These are phyloP conservation scores for Myotis pilosus DNA, from an alignment of 2,797 vertebrate genomes.

Conservation along the genomic window DNA sequence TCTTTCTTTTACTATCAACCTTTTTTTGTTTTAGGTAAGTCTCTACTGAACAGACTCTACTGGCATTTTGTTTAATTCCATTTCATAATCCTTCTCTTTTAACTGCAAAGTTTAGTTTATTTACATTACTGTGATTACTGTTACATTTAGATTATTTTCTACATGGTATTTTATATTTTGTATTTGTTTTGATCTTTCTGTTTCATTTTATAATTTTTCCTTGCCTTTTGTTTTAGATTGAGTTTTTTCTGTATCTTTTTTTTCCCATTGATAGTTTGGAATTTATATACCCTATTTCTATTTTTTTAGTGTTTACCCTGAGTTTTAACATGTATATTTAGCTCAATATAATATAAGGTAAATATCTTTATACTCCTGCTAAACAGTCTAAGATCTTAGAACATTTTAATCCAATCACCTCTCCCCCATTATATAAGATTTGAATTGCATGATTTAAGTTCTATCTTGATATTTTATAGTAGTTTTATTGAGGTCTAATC, in stretches of 20 bases:
- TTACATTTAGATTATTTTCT: constrained; percentile 1
- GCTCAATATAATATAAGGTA: background rate
- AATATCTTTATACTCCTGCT: background rate
- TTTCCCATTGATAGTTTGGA: background rate
- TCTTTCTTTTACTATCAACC: constrained; percentile 2
- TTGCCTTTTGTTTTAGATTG: background rate
- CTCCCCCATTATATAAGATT: background rate
- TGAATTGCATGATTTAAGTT: background rate
- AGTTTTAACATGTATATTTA: background rate
- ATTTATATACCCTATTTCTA: background rate
- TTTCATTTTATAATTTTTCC: background rate
- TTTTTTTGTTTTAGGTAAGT: constrained; percentile 13
- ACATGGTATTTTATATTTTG: background rate
- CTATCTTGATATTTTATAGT: background rate
- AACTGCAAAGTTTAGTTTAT: background rate
- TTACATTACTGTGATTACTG: background rate
- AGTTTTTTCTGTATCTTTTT: background rate
- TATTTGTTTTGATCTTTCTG: background rate
- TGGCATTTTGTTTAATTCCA: constrained; percentile 9
- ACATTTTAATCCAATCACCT: background rate
- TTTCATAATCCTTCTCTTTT: background rate
- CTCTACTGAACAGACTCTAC: background rate
- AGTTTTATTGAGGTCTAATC: constrained; percentile 18
- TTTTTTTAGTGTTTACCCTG: background rate
- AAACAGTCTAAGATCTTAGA: background rate